Conservation (phyloP, 2,888 invertebrate genomes). For the Patella pellucida region DNA sequence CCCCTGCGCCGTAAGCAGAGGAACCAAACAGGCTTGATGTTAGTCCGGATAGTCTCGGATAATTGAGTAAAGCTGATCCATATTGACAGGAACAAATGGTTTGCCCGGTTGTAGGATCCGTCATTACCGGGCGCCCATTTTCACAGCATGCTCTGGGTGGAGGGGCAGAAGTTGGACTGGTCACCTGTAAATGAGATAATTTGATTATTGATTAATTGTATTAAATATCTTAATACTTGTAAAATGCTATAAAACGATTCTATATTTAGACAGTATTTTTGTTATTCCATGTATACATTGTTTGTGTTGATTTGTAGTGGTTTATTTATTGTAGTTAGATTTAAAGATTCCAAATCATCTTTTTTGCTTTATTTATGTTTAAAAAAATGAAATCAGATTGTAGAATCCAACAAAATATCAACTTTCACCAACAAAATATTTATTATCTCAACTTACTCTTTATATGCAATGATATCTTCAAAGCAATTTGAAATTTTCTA, state of each 20-base stretch:
- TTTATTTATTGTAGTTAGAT: too few species aligned
- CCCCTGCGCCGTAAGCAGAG: conserved; percentile 44
- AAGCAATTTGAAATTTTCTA: too few species aligned
- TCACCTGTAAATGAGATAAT: neutral
- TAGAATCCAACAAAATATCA: too few species aligned
- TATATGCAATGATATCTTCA: too few species aligned
- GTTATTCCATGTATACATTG: neutral
- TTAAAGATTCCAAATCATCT: too few species aligned
- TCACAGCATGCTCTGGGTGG: conserved; percentile 80
- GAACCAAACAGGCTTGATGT: conserved; percentile 37
- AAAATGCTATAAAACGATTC: too few species aligned
- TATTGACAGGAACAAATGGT: conserved; percentile 75
- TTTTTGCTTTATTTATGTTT: too few species aligned
- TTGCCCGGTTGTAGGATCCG: conserved; percentile 44
- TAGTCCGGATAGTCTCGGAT: conserved; percentile 76
- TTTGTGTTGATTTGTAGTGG: neutral
- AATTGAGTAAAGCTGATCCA: conserved; percentile 80
- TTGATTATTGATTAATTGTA: too few species aligned
- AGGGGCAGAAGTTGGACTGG: neutral
- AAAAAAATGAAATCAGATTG: too few species aligned
- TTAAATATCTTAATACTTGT: too few species aligned
- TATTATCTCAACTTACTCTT: too few species aligned
- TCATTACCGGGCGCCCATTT: conserved; percentile 78
- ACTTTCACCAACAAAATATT: too few species aligned
- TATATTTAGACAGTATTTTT: neutral